Conservation (phyloP, 2,113 vertebrate species). For the Toxostoma redivivum region DNA sequence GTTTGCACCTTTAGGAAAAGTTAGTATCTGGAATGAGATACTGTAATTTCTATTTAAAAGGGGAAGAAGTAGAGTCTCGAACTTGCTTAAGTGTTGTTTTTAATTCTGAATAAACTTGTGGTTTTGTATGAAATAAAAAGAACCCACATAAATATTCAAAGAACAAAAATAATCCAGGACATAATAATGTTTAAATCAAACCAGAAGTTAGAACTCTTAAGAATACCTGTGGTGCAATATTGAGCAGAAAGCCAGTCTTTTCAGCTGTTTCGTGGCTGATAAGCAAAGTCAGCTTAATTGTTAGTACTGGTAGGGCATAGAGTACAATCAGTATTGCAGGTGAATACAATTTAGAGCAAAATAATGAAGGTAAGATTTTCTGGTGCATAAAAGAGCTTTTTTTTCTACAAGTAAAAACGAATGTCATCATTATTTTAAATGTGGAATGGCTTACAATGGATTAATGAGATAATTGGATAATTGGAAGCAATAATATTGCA, state of each 20-base stretch:
- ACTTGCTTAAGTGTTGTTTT: neutral
- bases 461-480: conserved; percentile 25
- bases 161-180: neutral
- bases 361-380: neutral
- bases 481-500: conserved; percentile 1
- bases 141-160: neutral
- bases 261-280: neutral
- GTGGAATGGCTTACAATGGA: neutral
- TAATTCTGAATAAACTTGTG: neutral
- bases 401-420: neutral
- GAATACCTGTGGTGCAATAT: neutral
- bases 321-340: neutral
- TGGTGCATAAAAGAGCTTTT: neutral
- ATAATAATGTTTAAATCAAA: neutral
- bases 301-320: neutral
- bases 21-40: neutral
- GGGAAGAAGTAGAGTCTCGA: neutral
- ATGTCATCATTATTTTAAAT: neutral
- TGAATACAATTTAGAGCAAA: neutral
- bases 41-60: neutral
- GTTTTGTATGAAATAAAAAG: neutral
- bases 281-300: neutral
- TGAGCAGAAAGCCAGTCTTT: neutral
- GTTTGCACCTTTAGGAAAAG: neutral
- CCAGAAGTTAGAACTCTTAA: neutral